Evolutionary conservation across 2,797 vertebrate genomes (phyloP).

Genomic region (Acropternis orthonyx): DNA sequence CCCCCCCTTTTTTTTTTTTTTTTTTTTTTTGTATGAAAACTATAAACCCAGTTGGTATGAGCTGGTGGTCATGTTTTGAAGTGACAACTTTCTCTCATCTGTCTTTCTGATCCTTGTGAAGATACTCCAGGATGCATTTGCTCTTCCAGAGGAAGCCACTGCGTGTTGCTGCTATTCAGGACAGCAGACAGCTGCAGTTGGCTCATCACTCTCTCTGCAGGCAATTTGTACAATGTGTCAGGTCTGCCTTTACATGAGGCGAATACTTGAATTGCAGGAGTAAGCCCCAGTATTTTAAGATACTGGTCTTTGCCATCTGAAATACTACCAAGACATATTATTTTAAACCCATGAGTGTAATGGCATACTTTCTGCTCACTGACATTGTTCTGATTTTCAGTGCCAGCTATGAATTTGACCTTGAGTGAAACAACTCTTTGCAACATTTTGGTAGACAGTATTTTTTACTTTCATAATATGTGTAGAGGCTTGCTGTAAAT

Average conservation of each 20-base stretch:
- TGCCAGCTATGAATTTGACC: neutral
- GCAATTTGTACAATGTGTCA: neutral
- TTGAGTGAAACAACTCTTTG: neutral
- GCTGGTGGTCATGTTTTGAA: neutral
- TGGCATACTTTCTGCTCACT: neutral
- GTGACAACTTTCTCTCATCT: neutral
- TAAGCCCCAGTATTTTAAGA: neutral
- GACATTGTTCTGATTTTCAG: neutral
- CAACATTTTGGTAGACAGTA: neutral
- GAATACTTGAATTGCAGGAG: neutral
- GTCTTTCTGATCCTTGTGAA: neutral
- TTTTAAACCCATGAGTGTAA: neutral
- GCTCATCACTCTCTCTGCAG: neutral
- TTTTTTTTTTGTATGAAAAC: too few species aligned
- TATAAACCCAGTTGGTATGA: neutral
- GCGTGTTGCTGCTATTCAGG: neutral
- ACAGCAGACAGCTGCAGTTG: neutral
- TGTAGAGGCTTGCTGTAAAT: neutral
- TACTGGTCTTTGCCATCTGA: neutral
- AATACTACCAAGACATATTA: neutral
- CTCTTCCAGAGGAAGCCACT: neutral
- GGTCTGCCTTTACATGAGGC: neutral
- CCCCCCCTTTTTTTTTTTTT: too few species aligned
- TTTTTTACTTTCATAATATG: neutral
- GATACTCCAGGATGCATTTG: neutral